A percentile compares a stretch with the other conserved stretches of the same genome.
These are phyloP conservation scores for Erithacus rubecula DNA, from an alignment of 2,797 vertebrate genomes.

Conservation along the genomic window DNA sequence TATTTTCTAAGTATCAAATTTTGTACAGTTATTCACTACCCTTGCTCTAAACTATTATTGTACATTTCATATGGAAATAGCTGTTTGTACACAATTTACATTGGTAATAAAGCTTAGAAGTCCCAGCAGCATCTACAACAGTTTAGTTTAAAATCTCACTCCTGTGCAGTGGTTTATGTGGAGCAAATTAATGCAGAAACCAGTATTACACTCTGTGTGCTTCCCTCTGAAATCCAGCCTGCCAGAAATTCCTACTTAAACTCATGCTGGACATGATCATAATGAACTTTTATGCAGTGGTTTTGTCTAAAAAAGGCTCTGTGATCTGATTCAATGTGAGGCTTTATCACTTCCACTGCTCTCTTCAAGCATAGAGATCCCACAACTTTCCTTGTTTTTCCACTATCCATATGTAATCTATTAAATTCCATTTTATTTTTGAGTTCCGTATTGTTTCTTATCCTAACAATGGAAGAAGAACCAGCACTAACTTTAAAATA, in stretches of 20 bases:
- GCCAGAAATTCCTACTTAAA: neutral
- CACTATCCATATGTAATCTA: neutral
- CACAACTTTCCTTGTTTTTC: neutral
- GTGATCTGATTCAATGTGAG: neutral
- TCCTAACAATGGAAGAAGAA: neutral
- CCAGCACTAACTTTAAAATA: neutral
- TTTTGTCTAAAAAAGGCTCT: neutral
- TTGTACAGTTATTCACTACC: constrained; percentile 62
- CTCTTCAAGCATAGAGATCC: neutral
- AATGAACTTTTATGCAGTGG: neutral
- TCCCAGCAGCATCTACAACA: constrained; percentile 66
- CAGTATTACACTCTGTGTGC: neutral
- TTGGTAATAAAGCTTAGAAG: constrained; percentile 66
- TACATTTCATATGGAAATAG: constrained; percentile 57
- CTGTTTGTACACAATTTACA: constrained; percentile 75
- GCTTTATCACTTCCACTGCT: neutral
- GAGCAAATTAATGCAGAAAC: neutral
- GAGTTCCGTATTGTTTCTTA: neutral
- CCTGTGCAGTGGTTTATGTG: neutral
- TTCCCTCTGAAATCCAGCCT: neutral
- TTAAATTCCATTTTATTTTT: constrained; percentile 7
- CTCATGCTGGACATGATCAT: neutral
- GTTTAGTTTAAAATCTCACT: constrained; percentile 29
- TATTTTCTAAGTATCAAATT: constrained; percentile 61
- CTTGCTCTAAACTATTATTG: constrained; percentile 40